Base-by-base conservation (phyloP, 2,888 invertebrate species). In the Nymphalis urticae region DNA sequence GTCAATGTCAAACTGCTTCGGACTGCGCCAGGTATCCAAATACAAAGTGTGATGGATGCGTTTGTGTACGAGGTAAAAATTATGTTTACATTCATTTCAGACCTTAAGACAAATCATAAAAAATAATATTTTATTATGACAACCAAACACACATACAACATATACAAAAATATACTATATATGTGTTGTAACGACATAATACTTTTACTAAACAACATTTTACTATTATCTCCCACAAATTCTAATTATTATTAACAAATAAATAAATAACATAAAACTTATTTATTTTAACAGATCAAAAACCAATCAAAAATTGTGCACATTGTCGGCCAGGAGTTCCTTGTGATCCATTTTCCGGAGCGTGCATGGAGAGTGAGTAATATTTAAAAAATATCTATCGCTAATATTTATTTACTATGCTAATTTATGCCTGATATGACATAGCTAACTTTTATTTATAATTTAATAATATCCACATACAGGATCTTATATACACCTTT, bases 361-460 rank as follows among this genome's bases (percentile, higher is more conserved):
- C 96, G 74, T 97, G 97, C 87, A 95, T 96, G 83, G 95, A 96
- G 95, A 97, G 97, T 97, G 95, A 94, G 95, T 91, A 76, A 61
- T 69, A 68, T 50, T 17, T 42, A 42, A 48, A 24, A 13, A 19
- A 50, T 42, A 62, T 69, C 19, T 42, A 56, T 60, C n/a, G 58
- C 59, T 66, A 54, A 27, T 53, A 48, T 62, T n/a, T 50, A 67
- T 54, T 48, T 48, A 62, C 53, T 68, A 60, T 56, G 63, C 70
- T 64, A 68, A 54, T 53, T 63, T 56, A 68, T 61, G 68, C 68
- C 64, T 72, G 50, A 51, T 66, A 62, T 64, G 61, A 70, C 32
- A 63, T 71, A 48, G 64, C 63, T 70, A 75, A 70, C 63, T 70
- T 69, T 71, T 71, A 69, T 69, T 64, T 54, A 61, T 72, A 64